Base-by-base conservation (phyloP, 2,888 invertebrate genomes). In the Aphodius sticticus region DNA sequence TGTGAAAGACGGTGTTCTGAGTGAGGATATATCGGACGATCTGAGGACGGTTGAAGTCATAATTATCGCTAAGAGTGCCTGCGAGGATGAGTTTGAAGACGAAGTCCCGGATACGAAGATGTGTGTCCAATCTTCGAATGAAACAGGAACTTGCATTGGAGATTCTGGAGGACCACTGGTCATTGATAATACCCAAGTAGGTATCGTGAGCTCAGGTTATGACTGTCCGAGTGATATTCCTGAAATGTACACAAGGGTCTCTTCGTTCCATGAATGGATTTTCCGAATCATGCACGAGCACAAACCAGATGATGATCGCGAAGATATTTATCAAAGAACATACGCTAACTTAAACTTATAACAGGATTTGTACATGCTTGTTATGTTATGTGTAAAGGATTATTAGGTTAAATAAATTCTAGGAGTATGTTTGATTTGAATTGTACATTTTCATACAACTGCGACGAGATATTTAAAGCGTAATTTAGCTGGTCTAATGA, bases 131-230 rank as follows among this genome's bases (percentile, higher is more conserved):
- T 70, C 70, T 3, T 9, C 70, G 9, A 70, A 16, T 16, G 26
- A 26, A 70, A 70, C 16, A n/a, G 70, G 70, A 15, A 70, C 70
- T n/a, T 70, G 70, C n/a, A 9, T 16, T 16, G 70, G 70, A 1
- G 70, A 70, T 70, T 16, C 16, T 15, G 70, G 70, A 1, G 70
- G 70, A n/a, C 70, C 70, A n/a, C 26, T 70, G 26, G 26, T 70
- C 26, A 16, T 16, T 12, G 15, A 70, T 5, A 15, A 15, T 15
- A 70, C 9, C 9, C 70, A 70, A 15, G 15, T 70, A n/a, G 70
- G 70, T 16, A 26, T 70, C 26, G 70, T 70, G 26, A 70, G 70
- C 15, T 70, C 70, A 9, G 70, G 70, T 3, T 70, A n/a, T 70
- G 16, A 16, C 9, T 70, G 70, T 26, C 70, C 70, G 2, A 70